These are phyloP conservation scores for Brachynemurus nebulosus DNA, from an alignment of 2,888 invertebrate species.

Conservation along the genomic window DNA sequence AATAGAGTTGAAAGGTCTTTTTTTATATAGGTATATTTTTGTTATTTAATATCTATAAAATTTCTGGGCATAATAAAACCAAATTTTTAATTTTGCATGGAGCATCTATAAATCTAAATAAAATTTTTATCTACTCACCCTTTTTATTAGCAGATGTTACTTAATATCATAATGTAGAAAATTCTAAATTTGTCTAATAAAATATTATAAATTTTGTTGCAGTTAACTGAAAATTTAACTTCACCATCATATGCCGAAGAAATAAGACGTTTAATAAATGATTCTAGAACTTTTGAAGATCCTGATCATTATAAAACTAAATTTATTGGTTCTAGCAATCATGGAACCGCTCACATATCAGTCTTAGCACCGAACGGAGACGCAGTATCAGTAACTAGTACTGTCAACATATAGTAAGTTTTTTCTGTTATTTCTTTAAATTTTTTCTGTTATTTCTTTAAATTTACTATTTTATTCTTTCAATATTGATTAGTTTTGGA, in stretches of 20 bases:
- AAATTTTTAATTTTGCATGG: no score
- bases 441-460: background rate
- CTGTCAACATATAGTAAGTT: conserved; percentile 33
- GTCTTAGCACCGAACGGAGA: conserved; percentile 76
- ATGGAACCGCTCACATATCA: conserved; percentile 83
- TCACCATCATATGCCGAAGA: conserved; percentile 42
- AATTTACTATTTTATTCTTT: conserved; percentile 1
- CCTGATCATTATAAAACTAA: conserved; percentile 53
- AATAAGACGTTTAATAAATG: conserved; percentile 47
- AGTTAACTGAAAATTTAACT: conserved; percentile 47
- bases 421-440: background rate
- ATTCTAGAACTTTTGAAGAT: conserved; percentile 47
- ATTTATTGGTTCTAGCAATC: conserved; percentile 40
- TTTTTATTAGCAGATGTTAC: no score
- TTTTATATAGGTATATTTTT: no score
- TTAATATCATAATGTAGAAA: no score
- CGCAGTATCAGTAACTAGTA: conserved; percentile 84
- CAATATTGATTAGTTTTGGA: conserved; percentile 68
- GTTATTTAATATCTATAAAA: no score
- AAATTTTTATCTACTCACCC: no score
- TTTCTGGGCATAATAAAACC: no score
- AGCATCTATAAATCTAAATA: no score
- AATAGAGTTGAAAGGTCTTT: no score
- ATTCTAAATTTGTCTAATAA: no score
- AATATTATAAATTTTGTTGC: no score